Evolutionary conservation across 1,140 invertebrate genomes (phyloP).

Genomic region (Aleiodes sp.): DNA sequence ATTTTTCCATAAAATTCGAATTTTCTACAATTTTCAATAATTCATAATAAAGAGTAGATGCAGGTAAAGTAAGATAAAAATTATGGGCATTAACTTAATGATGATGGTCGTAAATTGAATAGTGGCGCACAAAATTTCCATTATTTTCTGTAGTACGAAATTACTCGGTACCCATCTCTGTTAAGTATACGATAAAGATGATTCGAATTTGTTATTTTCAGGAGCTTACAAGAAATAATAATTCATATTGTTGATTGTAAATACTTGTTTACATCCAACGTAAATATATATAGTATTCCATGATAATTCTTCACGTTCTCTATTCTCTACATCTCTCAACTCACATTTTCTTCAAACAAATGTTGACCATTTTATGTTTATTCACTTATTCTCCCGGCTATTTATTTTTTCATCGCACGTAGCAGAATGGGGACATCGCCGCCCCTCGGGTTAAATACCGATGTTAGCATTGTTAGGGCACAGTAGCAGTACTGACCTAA

Average conservation of each 20-base stretch:
- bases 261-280: not conserved
- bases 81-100: not conserved
- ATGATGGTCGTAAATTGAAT: constrained; percentile 21
- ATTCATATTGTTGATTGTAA: not conserved
- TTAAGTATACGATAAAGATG: constrained; percentile 38
- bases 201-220: constrained; percentile 41
- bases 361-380: not conserved
- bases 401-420: not conserved
- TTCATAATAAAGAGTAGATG: not conserved
- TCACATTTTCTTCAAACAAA: not conserved
- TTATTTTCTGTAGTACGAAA: not conserved
- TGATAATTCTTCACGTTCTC: no score
- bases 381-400: not conserved
- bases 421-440: not conserved
- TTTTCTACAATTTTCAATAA: not conserved
- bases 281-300: no score
- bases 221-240: not conserved
- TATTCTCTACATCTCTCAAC: not conserved
- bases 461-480: constrained; percentile 27
- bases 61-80: not conserved
- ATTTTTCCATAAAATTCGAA: no score
- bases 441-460: constrained; percentile 15
- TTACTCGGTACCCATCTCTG: constrained; percentile 23
- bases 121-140: not conserved
- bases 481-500: constrained; percentile 25